Evolutionary conservation across 1,140 invertebrate species (phyloP), one percentile per base, ranked within the genome.

Genomic region (Drosophila pseudoobscura): DNA sequence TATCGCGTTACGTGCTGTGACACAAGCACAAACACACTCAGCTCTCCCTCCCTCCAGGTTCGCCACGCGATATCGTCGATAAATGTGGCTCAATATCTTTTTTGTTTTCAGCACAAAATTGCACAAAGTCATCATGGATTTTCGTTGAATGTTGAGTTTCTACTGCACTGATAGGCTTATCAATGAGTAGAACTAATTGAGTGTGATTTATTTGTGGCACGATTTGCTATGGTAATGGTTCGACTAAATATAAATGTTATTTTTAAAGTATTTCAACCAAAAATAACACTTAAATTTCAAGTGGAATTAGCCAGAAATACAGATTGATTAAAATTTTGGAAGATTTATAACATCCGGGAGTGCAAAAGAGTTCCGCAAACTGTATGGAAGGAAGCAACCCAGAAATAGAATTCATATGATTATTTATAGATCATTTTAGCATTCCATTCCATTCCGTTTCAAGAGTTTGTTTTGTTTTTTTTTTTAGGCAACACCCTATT

Each of bases 1-100:
- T 83, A 88, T 88, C 84, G 76, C 66, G 68, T 88, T 88, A 88
- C 83, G 65, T 88, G 78, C 54, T 64, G 49, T 49, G 45, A 79
- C 60, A 72, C 77, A 75, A 61, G 53, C 56, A 45, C 62, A 64
- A 47, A 62, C 41, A 62, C 58, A 65, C 56, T 69, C 68, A 60
- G 39, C 45, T 45, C 31, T 3, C 54, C 31, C 26, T 31, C 11
- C 11, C 9, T 20, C 2, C 6, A 22, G 15, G 20, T 47, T 50
- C 31, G 24, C 41, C 39, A 17, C 52, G 39, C 63, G 66, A 69
- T 69, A 69, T 69, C 66, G 17, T 54, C 68, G 80, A 85, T 84
- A 85, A 84, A 85, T 69, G 58, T 50, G 77, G 56, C 55, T 87
- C 63, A 77, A 84, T 84, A 84, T 85, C 80, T 56, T 24, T 24